These are phyloP conservation scores for Apocrypta bakeri DNA, from an alignment of 1,140 invertebrate species.

Conservation along the genomic window DNA sequence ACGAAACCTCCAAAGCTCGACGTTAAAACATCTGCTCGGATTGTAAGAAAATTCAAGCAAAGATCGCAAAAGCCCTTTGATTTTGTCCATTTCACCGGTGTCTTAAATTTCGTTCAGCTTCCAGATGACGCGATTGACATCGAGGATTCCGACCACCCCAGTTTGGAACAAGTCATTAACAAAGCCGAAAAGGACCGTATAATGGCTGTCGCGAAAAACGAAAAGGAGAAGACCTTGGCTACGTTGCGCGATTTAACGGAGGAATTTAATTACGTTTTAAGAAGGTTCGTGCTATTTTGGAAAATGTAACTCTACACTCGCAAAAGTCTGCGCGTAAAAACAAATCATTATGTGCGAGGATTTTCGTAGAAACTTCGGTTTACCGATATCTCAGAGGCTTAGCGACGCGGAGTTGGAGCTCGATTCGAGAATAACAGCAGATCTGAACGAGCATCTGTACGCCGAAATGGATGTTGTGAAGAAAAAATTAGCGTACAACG, in stretches of 20 bases:
- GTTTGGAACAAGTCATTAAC: conserved; percentile 79
- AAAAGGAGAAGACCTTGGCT: conserved; percentile 70
- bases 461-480: conserved; percentile 77
- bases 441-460: conserved; percentile 77
- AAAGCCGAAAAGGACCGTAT: conserved; percentile 77
- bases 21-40: background rate
- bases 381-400: conserved; percentile 78
- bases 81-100: background rate
- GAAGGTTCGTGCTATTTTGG: conserved; percentile 55
- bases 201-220: conserved; percentile 75
- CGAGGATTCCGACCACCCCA: conserved; percentile 75
- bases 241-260: conserved; percentile 62
- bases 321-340: too few species aligned
- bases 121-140: conserved; percentile 73
- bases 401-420: conserved; percentile 77
- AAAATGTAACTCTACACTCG: too few species aligned
- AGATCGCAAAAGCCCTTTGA: background rate
- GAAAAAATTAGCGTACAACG: conserved; percentile 78
- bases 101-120: background rate
- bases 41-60: conserved; percentile 13
- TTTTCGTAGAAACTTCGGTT: conserved; percentile 77
- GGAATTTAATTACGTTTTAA: conserved; percentile 63
- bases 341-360: too few species aligned
- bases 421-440: conserved; percentile 78
- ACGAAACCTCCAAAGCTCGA: conserved; percentile 12